phyloP scores from a whole-genome alignment of 2,797 vertebrate species.

The Acridotheres tristis region DNA sequence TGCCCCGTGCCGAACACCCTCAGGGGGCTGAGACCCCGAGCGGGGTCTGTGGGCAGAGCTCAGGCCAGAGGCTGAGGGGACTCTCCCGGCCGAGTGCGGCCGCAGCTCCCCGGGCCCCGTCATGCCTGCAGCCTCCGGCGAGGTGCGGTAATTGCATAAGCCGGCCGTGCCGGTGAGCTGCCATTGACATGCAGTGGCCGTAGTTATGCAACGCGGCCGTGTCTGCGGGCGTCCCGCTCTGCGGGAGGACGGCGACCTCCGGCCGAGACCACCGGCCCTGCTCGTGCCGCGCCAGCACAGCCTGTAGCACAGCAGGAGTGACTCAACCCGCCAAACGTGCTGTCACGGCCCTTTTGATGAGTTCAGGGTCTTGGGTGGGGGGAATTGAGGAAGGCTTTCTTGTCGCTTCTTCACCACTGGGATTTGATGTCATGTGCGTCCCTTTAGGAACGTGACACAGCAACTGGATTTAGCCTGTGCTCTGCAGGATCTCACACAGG shows the following conservation, averaged over 20 bases:
- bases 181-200: not conserved
- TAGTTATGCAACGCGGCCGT: not conserved
- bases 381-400: not conserved
- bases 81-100: not conserved
- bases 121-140: not conserved
- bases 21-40: not conserved
- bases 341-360: not conserved
- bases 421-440: not conserved
- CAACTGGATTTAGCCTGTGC: not conserved
- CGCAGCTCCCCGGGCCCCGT: not conserved
- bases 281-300: not conserved
- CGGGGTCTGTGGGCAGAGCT: not conserved
- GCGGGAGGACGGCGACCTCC: accelerated
- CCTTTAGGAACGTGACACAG: not conserved
- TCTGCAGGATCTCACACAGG: not conserved
- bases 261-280: not conserved
- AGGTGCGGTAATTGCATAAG: not conserved
- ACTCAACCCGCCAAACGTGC: not conserved
- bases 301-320: not conserved
- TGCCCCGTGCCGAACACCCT: not conserved
- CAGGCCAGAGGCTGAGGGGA: not conserved
- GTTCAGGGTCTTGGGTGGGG: not conserved
- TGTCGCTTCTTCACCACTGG: accelerated
- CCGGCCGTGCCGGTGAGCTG: not conserved
- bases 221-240: not conserved